Evolutionary conservation across 1,140 invertebrate species (phyloP).

Genomic region (Yoshiicerus persimilis): DNA sequence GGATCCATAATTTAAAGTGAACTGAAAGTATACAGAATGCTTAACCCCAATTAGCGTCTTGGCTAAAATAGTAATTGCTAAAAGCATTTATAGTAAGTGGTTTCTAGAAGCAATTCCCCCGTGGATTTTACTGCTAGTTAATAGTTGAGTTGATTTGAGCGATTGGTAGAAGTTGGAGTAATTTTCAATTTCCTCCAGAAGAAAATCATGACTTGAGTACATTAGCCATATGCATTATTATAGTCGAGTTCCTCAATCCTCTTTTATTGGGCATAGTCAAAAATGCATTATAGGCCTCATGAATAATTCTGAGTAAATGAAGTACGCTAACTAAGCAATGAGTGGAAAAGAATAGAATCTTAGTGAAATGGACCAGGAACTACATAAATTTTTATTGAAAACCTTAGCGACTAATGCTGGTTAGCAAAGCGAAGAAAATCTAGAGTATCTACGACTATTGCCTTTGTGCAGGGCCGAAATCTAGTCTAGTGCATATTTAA

Average conservation of each 20-base stretch:
- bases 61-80: neutral
- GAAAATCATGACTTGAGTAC: neutral
- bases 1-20: no score
- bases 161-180: neutral
- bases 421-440: neutral
- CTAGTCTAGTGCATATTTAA: neutral
- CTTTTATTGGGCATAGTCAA: neutral
- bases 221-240: neutral
- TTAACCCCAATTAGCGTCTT: neutral
- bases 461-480: neutral
- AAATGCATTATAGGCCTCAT: neutral
- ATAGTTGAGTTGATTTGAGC: neutral
- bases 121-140: neutral
- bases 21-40: neutral
- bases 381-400: neutral
- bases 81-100: neutral
- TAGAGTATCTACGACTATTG: neutral
- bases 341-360: neutral
- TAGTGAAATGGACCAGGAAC: neutral
- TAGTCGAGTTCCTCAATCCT: neutral
- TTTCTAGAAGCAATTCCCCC: neutral
- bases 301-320: neutral
- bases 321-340: neutral
- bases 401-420: neutral
- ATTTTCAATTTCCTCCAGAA: neutral